Evolutionary conservation across 2,888 invertebrate genomes (phyloP), one percentile per base, ranked within the genome.

Genomic region (Muschampia plurimacula): DNA sequence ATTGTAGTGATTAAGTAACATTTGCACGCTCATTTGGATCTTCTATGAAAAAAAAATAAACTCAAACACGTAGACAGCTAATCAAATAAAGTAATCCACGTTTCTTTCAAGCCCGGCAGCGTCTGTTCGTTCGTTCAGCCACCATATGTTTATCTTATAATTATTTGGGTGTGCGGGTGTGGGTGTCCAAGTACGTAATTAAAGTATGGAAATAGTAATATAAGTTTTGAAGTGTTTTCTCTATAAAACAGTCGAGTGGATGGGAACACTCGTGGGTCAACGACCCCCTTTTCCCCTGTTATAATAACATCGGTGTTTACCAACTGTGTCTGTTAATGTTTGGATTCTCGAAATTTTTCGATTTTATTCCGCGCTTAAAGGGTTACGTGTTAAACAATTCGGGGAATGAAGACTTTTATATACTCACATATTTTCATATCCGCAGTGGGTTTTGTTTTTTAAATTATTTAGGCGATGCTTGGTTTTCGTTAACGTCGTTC

Each of bases 141-240:
- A 88, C 91, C 92, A 91, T 86, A 88, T 91, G 92, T 91, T 91
- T 90, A 91, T 89, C 88, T 89, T 88, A 65, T 88, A 88, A 87
- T 87, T 88, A 88, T 84, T 81, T 75, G 66, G 67, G 65, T 70
- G 72, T 69, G 74, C 67, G 74, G 76, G 77, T 80, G 76, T 82
- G 84, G 83, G 85, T 84, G 84, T 72, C 39, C 63, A 67, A 72
- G 89, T 89, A 84, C 85, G 88, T 90, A 92, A 93, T 93, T 92
- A 92, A 92, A 91, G 90, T 90, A 92, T 93, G 90, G 92, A 92
- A 92, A 93, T 93, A 93, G 93, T 93, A 90, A 91, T 92, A 92
- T 93, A 86, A 88, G 86, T 91, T 93, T 93, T 93, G 90, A 93
- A 93, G 93, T 93, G 93, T 93, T 93, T 93, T 93, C 91, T 86